Conservation (phyloP, 2,888 invertebrate genomes). For the Colostygia pectinataria region DNA sequence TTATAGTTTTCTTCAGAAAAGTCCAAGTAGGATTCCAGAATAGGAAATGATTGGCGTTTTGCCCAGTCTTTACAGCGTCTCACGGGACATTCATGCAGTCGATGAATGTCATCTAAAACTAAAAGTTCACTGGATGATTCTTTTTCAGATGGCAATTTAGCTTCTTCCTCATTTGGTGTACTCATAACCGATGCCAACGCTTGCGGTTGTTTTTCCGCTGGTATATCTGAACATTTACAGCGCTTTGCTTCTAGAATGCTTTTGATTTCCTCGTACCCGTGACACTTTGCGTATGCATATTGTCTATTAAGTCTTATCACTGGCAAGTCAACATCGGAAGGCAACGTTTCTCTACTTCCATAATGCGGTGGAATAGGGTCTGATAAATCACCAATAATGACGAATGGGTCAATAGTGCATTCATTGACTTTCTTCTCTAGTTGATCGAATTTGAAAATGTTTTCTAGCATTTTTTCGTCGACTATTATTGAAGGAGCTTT, state of each 20-base stretch:
- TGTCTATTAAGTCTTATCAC: constrained; percentile 58
- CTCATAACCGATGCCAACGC: constrained; percentile 3
- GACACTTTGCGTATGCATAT: constrained; percentile 70
- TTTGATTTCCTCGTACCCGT: constrained; percentile 63
- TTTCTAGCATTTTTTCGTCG: constrained; percentile 46
- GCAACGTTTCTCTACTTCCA: constrained; percentile 67
- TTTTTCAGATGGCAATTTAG: constrained; percentile 27
- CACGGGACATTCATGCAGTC: constrained; percentile 52
- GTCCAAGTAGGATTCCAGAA: constrained; percentile 58
- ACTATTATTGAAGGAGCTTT: constrained; percentile 50
- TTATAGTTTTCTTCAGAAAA: constrained; percentile 65
- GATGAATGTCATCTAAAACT: constrained; percentile 51
- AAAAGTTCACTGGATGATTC: constrained; percentile 58
- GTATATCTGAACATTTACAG: constrained; percentile 55
- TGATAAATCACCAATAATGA: constrained; percentile 58
- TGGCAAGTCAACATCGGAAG: constrained; percentile 61
- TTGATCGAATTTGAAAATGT: constrained; percentile 54
- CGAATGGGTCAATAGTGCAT: constrained; percentile 62
- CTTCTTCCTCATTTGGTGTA: constrained; percentile 19
- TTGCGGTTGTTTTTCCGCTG: constrained; percentile 13
- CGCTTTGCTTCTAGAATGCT: constrained; percentile 53
- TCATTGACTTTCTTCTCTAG: constrained; percentile 24
- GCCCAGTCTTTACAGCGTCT: constrained; percentile 51
- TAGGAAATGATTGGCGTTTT: constrained; percentile 50
- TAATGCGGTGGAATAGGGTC: constrained; percentile 50